Percentiles rank a stretch among this genome's conserved stretches.
phyloP scores from a whole-genome alignment of 2,888 invertebrate genomes.

The Cetonia aurata region DNA sequence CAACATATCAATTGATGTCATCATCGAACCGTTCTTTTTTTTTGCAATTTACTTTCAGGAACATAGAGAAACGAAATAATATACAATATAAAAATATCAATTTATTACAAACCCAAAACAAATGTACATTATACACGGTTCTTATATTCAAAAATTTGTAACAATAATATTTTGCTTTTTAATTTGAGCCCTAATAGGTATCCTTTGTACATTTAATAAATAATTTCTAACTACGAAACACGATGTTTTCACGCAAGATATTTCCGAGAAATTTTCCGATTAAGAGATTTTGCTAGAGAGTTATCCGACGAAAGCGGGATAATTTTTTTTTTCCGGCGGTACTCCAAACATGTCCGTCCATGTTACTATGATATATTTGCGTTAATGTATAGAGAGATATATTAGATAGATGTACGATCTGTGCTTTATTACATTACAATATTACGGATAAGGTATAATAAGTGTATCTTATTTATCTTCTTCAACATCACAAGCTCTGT shows the following conservation, averaged over 20 bases:
- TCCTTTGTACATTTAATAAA: constrained; percentile 37
- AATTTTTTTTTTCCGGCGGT: constrained; percentile 12
- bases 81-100: constrained; percentile 48
- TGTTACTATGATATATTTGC: constrained; percentile 22
- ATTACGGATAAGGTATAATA: constrained; percentile 21
- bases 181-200: constrained; percentile 40
- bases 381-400: constrained; percentile 26
- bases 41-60: neutral
- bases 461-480: constrained; percentile 34
- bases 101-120: constrained; percentile 47
- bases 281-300: neutral
- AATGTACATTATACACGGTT: constrained; percentile 37
- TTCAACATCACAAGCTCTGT: constrained; percentile 38
- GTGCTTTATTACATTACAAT: constrained; percentile 29
- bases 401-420: constrained; percentile 33
- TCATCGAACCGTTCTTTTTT: too few relatives aligned
- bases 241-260: constrained; percentile 24
- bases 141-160: constrained; percentile 33
- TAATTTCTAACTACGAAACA: constrained; percentile 38
- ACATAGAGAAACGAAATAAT: constrained; percentile 41
- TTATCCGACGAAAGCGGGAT: constrained; percentile 17
- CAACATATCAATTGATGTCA: too few relatives aligned
- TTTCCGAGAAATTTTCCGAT: constrained; percentile 25
- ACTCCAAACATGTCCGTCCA: constrained; percentile 26
- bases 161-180: constrained; percentile 36